These are phyloP conservation scores for Drosophila eohydei DNA, from an alignment of 2,888 invertebrate genomes.

Conservation along the genomic window DNA sequence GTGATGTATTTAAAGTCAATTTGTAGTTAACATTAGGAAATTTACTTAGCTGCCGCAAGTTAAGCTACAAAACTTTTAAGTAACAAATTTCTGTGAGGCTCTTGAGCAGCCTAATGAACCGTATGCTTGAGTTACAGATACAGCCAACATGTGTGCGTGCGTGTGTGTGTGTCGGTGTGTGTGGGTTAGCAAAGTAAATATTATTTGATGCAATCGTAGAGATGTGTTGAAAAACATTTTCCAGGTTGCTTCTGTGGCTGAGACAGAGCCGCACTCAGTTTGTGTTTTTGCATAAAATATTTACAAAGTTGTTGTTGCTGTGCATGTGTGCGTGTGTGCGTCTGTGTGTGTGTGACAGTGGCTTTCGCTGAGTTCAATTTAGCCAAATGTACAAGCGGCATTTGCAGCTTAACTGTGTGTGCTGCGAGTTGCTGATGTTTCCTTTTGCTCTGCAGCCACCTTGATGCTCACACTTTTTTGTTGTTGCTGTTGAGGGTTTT, in stretches of 20 bases:
- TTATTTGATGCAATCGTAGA: slow-evolving; percentile 69
- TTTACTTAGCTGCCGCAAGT: slow-evolving; percentile 64
- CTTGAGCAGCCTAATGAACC: slow-evolving; percentile 71
- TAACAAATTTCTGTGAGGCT: slow-evolving; percentile 49
- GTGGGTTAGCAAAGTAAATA: slow-evolving; percentile 65
- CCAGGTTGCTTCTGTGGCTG: slow-evolving; percentile 59
- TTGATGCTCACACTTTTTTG: not conserved
- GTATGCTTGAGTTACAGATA: slow-evolving; percentile 35
- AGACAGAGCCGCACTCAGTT: slow-evolving; percentile 39
- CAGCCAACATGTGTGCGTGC: slow-evolving; percentile 5
- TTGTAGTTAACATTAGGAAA: slow-evolving; percentile 46
- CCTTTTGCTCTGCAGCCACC: slow-evolving; percentile 16
- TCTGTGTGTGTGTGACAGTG: slow-evolving; percentile 56
- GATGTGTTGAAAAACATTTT: slow-evolving; percentile 73
- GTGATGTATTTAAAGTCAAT: slow-evolving; percentile 37
- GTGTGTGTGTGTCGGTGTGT: slow-evolving; percentile 18
- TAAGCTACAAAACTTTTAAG: slow-evolving; percentile 61
- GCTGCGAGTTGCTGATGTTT: slow-evolving; percentile 51
- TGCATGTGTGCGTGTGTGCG: slow-evolving; percentile 27
- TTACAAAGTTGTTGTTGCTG: slow-evolving; percentile 63
- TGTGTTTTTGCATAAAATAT: slow-evolving; percentile 78
- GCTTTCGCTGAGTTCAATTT: slow-evolving; percentile 75
- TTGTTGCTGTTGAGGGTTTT: slow-evolving; percentile 17
- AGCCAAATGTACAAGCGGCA: slow-evolving; percentile 71
- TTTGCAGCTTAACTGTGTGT: slow-evolving; percentile 53